These are phyloP conservation scores for Strigops habroptila DNA, from an alignment of 2,113 vertebrate species.

Conservation along the genomic window DNA sequence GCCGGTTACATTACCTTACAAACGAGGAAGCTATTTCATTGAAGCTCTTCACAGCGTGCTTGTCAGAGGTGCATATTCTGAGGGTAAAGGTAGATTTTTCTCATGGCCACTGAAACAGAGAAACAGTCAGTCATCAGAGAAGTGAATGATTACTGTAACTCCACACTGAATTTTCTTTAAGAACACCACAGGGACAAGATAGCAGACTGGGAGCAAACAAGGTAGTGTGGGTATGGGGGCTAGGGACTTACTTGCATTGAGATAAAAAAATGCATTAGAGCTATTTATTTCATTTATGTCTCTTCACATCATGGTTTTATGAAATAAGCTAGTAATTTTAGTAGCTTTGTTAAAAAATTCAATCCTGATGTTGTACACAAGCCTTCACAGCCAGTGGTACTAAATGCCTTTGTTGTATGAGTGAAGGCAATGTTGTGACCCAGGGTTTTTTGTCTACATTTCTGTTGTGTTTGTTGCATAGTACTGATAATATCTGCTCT, in stretches of 20 bases:
- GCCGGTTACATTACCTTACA: background rate
- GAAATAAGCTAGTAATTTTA: background rate
- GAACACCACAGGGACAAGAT: background rate
- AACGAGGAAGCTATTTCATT: background rate
- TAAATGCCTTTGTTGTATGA: background rate
- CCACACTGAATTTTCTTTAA: background rate
- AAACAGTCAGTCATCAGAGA: background rate
- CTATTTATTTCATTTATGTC: background rate
- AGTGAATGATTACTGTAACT: background rate
- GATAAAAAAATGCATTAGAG: background rate
- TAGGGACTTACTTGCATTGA: background rate
- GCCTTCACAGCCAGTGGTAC: background rate
- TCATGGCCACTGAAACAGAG: background rate
- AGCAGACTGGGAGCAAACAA: background rate
- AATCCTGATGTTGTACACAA: accelerated
- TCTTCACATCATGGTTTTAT: background rate
- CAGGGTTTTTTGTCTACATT: background rate
- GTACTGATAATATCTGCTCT: background rate
- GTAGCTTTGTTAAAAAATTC: background rate
- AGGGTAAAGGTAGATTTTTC: background rate
- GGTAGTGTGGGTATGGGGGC: background rate
- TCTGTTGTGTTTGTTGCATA: background rate
- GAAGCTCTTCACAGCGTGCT: background rate
- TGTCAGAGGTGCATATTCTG: background rate
- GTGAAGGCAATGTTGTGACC: background rate